Base-by-base conservation (phyloP, 2,797 vertebrate species). In the Artibeus jamaicensis region DNA sequence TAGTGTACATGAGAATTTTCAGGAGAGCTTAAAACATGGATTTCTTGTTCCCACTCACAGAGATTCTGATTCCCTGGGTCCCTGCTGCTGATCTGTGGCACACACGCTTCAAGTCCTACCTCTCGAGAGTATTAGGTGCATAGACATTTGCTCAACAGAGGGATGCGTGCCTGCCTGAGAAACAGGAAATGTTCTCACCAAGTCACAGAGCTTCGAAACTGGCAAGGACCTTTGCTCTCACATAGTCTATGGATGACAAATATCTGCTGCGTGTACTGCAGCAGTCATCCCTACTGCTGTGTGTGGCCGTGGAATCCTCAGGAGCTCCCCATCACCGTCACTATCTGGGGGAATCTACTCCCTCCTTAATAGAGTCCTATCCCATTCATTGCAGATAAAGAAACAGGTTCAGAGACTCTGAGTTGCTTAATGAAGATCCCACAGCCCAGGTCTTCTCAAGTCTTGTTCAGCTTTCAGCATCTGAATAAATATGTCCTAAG, bases 401-500 rank as follows among this genome's bases (percentile, higher is more conserved):
- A 88, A 89, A 92, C 44, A 65, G 9, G 9, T 85, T 93, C 53
- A 91, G 48, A 93, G 48, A 76, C 26, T 37, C 78, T 74, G 39
- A 68, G 9, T 88, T 32, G 82, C 55, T 88, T 95, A 77, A 81
- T 16, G 50, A 91, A 39, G 22, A 78, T 86, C 37, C 6, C 11
- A 59, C 26, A 86, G 3, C 48, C 42, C 55, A 53, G 6, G 7
- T 76, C 73, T 78, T 93, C 68, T 78, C 46, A 95, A 16, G 93
- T 92, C 32, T 77, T 87, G n/a, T 65, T 86, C 39, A 37, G n/a
- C 18, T 95, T 93, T 91, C 18, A n/a, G 24, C 24, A 85, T 92
- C 77, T 88, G 79, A 37, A 89, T 85, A 74, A 77, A 83, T 88
- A 82, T 93, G 74, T 88, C 44, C 70, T 86, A 82, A 94, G 86